Evolutionary conservation across 2,888 invertebrate genomes (phyloP).

Genomic region (Cordilura impudica): DNA sequence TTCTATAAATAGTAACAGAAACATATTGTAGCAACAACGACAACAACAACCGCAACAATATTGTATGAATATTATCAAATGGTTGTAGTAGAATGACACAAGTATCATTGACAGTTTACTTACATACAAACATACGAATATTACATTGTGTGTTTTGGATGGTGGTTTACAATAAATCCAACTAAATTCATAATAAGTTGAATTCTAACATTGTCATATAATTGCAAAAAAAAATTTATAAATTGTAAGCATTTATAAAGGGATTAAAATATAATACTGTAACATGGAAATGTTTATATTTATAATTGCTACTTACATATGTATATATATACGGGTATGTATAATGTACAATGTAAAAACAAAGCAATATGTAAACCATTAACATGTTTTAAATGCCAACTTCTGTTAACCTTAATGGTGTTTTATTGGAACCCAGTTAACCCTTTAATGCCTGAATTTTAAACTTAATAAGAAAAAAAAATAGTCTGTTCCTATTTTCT

Average conservation of each 20-base stretch:
- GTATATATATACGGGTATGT: no score
- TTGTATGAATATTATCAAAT: neutral
- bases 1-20: conserved; percentile 4
- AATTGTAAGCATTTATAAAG: conserved; percentile 36
- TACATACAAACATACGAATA: no score
- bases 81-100: conserved; percentile 15
- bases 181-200: neutral
- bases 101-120: conserved; percentile 55
- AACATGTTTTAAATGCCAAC: conserved; percentile 5
- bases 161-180: no score
- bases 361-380: conserved; percentile 25
- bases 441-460: no score
- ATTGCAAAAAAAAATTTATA: conserved; percentile 48
- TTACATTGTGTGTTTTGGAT: no score
- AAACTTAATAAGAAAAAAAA: no score
- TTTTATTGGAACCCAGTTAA: neutral
- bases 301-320: neutral
- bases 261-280: conserved; percentile 45
- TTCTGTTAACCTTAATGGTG: neutral
- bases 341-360: neutral
- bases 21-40: neutral
- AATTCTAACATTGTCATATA: conserved; percentile 31
- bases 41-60: neutral
- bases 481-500: no score
- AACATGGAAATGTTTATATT: no score